Base-by-base conservation (phyloP, 2,797 vertebrate genomes). In the Coreius guichenoti region DNA sequence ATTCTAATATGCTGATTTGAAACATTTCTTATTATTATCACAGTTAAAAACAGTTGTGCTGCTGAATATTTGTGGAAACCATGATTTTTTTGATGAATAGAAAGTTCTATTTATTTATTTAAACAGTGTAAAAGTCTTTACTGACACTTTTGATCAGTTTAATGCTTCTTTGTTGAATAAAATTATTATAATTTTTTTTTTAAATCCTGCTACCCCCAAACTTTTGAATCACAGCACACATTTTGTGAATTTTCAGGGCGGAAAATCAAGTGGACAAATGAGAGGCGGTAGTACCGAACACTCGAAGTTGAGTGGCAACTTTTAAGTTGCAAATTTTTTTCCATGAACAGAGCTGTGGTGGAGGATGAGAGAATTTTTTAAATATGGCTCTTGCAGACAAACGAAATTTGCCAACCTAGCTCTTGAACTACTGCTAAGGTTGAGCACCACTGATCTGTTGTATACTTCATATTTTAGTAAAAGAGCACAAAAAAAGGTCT, bases 371-470 rank as follows among this genome's bases (percentile, higher is more conserved):
- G 13, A 6, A 16, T 17, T 36, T 49, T 33, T 36, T 1, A 29
- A 81, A 68, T n/a, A 33, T 43, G 21, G 6, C 36, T 81, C n/a
- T 81, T 39, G 49, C 16, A 13, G 47, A 43, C 49, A 58, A 72
- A 72, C 72, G 0, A 72, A 3, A 43, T 19, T 3, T 4, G 14
- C 31, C 12, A 68, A 8, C 23, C 31, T 80, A 56, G 19, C 49
- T 56, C 51, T 76, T 26, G 33, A 78, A 78, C 36, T 61, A 76
- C 31, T n/a, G 74, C 21, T 36, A n/a, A 61, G 43, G 26, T 67
- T 67, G 61, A 45, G 29, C 11, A 31, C 11, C 39, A 45, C n/a
- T 21, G 2, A 31, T 36, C 7, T 39, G 21, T 33, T 65, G 16
- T 65, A 65, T 69, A 6, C 1, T 80, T 67, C 21, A 36, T 81